Base-by-base conservation (phyloP, 2,797 vertebrate species). In the Pseudotriccus pelzelni region DNA sequence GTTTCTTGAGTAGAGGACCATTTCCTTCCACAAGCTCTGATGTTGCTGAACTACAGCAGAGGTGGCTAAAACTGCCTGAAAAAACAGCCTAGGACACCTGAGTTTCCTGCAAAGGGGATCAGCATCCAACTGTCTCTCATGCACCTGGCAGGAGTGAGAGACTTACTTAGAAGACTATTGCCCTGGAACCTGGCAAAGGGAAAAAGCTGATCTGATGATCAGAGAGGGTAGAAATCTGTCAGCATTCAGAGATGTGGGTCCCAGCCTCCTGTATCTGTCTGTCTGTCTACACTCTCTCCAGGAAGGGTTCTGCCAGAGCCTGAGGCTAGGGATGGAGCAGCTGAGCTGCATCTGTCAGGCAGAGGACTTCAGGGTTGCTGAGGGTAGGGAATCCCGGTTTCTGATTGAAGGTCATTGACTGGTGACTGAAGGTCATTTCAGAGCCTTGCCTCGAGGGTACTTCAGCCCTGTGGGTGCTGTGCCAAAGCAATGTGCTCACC, bases 341-440 rank as follows among this genome's bases (percentile, higher is more conserved):
- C 82, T 94, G 47, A 93, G 59, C 59, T 70, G 41, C 62, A 67
- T 90, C 50, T 83, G 53, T 78, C 55, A 67, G 67, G 63, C 83
- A 92, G 76, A 81, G 19, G 77, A 85, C 75, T 95, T 94, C 60
- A 89, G 46, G n/a, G 58, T 93, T 80, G 60, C 55, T 36, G 50
- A 75, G 41, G 18, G 52, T 37, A 83, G 52, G 20, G n/a, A 79
- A 52, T 58, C 60, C 62, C 47, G 36, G 23, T 28, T 89, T 18
- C 47, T 22, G 37, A 66, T 50, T 74, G n/a, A 59, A 23, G 25
- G 22, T 52, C 28, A 52, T 19, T 52, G 50, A 52, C 11, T 30
- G 50, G 28, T 52, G 50, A 52, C 12, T 52, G 50, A 30, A 36
- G 56, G 24, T 64, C 72, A 86, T 83, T 74, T 90, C 34, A 37